phyloP scores from a whole-genome alignment of 2,797 vertebrate species.

The Rhinogobio ventralis region DNA sequence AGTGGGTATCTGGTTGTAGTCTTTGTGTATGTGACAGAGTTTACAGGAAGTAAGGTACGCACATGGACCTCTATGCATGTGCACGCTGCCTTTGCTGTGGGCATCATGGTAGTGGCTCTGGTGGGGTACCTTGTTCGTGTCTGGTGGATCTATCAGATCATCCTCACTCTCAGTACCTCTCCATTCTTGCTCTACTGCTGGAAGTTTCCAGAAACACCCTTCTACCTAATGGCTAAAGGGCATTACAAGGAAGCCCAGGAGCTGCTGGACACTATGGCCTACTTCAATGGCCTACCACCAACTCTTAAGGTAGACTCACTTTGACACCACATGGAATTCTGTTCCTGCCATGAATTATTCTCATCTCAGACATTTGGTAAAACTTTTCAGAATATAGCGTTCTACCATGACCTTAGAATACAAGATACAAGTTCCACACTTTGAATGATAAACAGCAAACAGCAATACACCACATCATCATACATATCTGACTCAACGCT shows the following conservation, averaged over 20 bases:
- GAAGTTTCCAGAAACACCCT: slow-evolving; percentile 93
- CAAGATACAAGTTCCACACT: neutral
- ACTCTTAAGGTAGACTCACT: slow-evolving; percentile 72
- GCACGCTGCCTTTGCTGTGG: slow-evolving; percentile 90
- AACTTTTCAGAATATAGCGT: neutral
- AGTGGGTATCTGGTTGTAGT: slow-evolving; percentile 94
- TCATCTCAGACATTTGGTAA: neutral
- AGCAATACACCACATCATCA: neutral
- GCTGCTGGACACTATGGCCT: slow-evolving; percentile 84
- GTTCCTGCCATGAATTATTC: neutral
- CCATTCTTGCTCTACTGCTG: slow-evolving; percentile 93
- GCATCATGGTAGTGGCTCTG: slow-evolving; percentile 90
- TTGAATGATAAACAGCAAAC: neutral
- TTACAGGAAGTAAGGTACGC: slow-evolving; percentile 88
- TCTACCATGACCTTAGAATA: neutral
- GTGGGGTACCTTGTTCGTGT: slow-evolving; percentile 87
- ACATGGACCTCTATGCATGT: slow-evolving; percentile 94
- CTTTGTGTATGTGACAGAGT: slow-evolving; percentile 95
- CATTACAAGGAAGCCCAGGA: slow-evolving; percentile 82
- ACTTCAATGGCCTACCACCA: slow-evolving; percentile 80
- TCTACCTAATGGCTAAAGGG: slow-evolving; percentile 90
- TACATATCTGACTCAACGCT: neutral
- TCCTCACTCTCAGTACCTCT: slow-evolving; percentile 85
- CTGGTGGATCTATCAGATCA: slow-evolving; percentile 94
- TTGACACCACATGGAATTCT: neutral